These are phyloP conservation scores for silkworm (Bombyx mori) DNA, from an alignment of 1,140 invertebrate genomes.

Conservation along the genomic window ASM3026992v2 NC_085119.1:7787001-7787500, in stretches of 20 bases:
- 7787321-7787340: slow-evolving; percentile 24
- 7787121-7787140: slow-evolving; percentile 18
- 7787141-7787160: slow-evolving; percentile 1
- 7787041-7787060: too few relatives aligned
- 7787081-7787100: background rate
- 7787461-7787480: slow-evolving; percentile 17
- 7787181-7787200: slow-evolving; percentile 45
- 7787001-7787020: background rate
- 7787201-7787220: slow-evolving; percentile 33
- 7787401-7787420: too few relatives aligned
- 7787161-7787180: slow-evolving; percentile 32
- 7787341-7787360: slow-evolving; percentile 27
- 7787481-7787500: slow-evolving; percentile 39
- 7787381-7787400: slow-evolving; percentile 10
- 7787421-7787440: too few relatives aligned
- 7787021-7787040: background rate
- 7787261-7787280: slow-evolving; percentile 51
- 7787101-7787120: slow-evolving; percentile 18
- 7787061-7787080: too few relatives aligned
- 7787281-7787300: slow-evolving; percentile 43
- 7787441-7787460: background rate
- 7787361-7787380: slow-evolving; percentile 18
- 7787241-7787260: slow-evolving; percentile 45
- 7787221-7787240: slow-evolving; percentile 33
- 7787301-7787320: slow-evolving; percentile 34